These are phyloP conservation scores for Ecliptopera silaceata DNA, from an alignment of 2,888 invertebrate species.

Conservation along the genomic window DNA sequence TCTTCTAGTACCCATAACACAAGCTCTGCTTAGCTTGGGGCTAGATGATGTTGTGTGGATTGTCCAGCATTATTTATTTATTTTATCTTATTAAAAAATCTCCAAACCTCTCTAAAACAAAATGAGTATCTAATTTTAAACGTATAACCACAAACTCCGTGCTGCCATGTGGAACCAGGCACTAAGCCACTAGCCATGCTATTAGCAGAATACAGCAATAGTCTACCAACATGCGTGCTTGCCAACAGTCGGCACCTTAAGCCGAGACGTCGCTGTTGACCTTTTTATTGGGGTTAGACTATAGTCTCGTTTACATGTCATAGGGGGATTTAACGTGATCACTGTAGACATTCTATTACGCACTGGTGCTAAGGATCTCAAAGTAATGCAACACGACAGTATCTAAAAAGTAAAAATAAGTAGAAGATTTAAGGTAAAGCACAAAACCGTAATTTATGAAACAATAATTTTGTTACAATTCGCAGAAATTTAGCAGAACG, in stretches of 20 bases:
- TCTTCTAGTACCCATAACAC: no score
- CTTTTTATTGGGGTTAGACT: conserved; percentile 23
- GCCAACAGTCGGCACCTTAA: conserved; percentile 16
- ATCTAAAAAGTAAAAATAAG: background rate
- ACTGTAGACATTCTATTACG: no score
- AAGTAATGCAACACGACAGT: no score
- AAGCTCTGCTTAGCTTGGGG: no score
- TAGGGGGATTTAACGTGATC: conserved; percentile 9
- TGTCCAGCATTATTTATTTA: no score
- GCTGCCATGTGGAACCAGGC: background rate
- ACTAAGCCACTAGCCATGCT: conserved; percentile 1
- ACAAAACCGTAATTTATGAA: background rate
- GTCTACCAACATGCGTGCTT: conserved; percentile 9
- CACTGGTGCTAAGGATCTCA: no score
- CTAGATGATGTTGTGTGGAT: no score
- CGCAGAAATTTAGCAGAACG: background rate
- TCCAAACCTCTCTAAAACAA: conserved; percentile 13
- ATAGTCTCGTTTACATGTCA: conserved; percentile 17
- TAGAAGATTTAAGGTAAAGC: background rate
- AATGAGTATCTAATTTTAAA: background rate
- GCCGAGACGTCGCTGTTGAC: conserved; percentile 21
- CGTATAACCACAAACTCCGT: background rate
- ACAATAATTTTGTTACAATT: background rate
- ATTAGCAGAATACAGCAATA: conserved; percentile 1
- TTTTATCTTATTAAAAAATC: no score